These are phyloP conservation scores for Kryptopterus vitreolus DNA, from an alignment of 2,797 vertebrate genomes.

Conservation along the genomic window DNA sequence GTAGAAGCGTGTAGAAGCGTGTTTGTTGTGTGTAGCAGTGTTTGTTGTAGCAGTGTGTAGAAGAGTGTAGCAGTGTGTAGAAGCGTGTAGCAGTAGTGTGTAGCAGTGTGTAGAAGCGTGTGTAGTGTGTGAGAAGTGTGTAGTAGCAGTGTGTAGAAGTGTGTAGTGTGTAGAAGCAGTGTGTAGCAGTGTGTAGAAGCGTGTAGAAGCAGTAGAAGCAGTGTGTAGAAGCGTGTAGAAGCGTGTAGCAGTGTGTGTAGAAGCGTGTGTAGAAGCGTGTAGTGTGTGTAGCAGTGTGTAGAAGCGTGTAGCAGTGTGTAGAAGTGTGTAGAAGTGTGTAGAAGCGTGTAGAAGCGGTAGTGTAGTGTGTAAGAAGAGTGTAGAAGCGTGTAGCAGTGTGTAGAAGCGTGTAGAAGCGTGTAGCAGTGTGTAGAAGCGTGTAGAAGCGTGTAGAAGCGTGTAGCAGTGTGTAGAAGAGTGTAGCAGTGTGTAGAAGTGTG, in stretches of 20 bases:
- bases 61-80: neutral
- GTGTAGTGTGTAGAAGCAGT: neutral
- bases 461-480: no score
- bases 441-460: neutral
- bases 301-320: neutral
- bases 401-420: neutral
- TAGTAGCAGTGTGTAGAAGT: neutral
- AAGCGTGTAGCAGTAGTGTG: neutral
- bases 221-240: no score
- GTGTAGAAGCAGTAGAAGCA: neutral
- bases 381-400: no score
- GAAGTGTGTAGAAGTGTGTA: no score
- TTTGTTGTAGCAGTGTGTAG: slow-evolving; percentile 2
- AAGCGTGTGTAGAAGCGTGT: no score
- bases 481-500: no score
- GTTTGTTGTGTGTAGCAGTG: no score
- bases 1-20: neutral
- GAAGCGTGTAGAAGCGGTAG: no score
- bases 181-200: neutral
- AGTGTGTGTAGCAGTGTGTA: no score
- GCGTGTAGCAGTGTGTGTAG: no score
- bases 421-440: no score
- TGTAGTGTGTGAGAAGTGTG: neutral
- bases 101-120: neutral
- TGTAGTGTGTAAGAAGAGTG: no score